Conservation (phyloP, 2,113 vertebrate species). For the Ammodytes dubius region DNA sequence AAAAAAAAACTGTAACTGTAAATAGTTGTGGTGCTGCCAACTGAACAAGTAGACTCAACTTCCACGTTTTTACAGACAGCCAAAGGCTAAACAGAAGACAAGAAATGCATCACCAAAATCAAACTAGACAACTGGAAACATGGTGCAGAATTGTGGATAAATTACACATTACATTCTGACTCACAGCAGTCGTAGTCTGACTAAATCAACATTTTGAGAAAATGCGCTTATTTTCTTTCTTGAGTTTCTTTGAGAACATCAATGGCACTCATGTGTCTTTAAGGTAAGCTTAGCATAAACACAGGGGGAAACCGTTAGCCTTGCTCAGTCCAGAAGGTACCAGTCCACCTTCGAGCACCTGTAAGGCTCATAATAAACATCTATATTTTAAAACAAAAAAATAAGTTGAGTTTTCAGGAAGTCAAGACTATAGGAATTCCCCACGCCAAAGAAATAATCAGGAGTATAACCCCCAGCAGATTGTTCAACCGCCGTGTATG, state of each 20-base stretch:
- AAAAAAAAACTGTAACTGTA: not conserved
- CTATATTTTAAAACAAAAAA: not conserved
- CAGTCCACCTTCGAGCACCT: not conserved
- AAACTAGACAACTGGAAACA: not conserved
- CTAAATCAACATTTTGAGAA: not conserved
- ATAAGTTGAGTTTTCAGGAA: not conserved
- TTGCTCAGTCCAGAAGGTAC: not conserved
- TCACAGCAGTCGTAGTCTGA: not conserved
- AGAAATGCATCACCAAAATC: not conserved
- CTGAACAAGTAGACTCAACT: conserved; percentile 5
- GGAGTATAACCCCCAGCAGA: no score
- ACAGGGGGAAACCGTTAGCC: not conserved
- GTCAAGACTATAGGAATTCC: not conserved
- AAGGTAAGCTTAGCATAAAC: not conserved
- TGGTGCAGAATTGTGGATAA: not conserved
- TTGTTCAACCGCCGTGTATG: no score
- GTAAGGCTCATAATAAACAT: not conserved
- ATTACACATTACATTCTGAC: not conserved
- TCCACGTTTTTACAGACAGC: not conserved
- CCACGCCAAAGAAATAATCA: not conserved
- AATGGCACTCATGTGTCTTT: not conserved
- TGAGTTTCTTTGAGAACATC: not conserved
- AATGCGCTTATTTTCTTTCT: not conserved
- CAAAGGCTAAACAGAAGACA: not conserved
- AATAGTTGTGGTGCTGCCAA: not conserved